These are phyloP conservation scores for Sarcophaga variegata DNA, from an alignment of 2,888 invertebrate species.

Conservation along the genomic window DNA sequence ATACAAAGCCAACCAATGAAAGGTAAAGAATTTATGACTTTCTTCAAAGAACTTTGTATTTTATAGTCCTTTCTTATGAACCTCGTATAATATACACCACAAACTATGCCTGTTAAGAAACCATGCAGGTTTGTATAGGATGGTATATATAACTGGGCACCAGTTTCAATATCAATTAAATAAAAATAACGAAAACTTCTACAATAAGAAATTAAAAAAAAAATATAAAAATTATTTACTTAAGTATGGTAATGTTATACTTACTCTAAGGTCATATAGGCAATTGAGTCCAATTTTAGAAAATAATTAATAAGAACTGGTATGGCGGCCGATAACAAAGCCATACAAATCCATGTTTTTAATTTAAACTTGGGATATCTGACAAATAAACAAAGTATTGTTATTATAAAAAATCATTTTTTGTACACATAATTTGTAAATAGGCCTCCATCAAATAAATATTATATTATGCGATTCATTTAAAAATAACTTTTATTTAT, in stretches of 20 bases:
- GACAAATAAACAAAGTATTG: background rate
- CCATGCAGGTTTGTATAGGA: constrained; percentile 78
- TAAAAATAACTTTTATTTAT: too few species aligned
- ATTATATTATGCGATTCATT: too few species aligned
- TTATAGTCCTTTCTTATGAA: constrained; percentile 16
- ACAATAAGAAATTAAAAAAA: background rate
- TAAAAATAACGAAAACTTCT: constrained; percentile 77
- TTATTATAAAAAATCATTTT: too few species aligned
- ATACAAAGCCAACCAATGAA: constrained; percentile 70
- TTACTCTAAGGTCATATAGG: constrained; percentile 77
- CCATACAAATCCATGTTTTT: constrained; percentile 15
- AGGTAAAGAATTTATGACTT: constrained; percentile 70
- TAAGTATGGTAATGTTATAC: constrained; percentile 33
- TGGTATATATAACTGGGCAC: constrained; percentile 74
- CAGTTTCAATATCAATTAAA: constrained; percentile 74
- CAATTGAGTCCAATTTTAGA: constrained; percentile 74
- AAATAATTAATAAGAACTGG: constrained; percentile 74
- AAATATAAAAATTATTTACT: background rate
- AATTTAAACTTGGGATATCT: constrained; percentile 54
- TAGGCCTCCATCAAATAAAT: too few species aligned
- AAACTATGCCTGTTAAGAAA: constrained; percentile 75
- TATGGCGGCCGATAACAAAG: constrained; percentile 23
- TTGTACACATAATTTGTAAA: too few species aligned
- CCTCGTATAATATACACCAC: constrained; percentile 73
- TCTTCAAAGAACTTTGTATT: constrained; percentile 56